These are phyloP conservation scores for Anastatus disparis DNA, from an alignment of 1,140 invertebrate species.

Conservation along the genomic window DNA sequence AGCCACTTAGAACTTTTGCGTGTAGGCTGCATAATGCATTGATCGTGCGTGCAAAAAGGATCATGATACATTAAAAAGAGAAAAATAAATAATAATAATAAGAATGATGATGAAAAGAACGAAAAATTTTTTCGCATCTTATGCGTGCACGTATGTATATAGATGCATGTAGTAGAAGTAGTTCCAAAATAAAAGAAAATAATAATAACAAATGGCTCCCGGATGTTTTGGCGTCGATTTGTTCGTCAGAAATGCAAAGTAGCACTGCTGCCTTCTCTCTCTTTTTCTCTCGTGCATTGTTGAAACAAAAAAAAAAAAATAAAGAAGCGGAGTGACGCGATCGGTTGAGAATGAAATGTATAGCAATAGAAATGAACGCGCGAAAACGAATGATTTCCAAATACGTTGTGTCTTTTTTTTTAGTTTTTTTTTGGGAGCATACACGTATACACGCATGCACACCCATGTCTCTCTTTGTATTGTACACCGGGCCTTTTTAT, in stretches of 20 bases:
- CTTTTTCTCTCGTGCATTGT: too few relatives aligned
- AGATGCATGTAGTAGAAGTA: background rate
- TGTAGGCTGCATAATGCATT: constrained; percentile 31
- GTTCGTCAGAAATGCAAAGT: constrained; percentile 25
- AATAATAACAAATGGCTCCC: constrained; percentile 24
- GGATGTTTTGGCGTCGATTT: constrained; percentile 30
- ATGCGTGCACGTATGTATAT: too few relatives aligned
- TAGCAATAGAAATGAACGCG: too few relatives aligned
- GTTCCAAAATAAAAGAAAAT: too few relatives aligned
- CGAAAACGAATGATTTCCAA: constrained; percentile 26
- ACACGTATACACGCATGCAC: too few relatives aligned
- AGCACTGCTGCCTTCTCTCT: too few relatives aligned
- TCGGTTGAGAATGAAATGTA: constrained; percentile 18
- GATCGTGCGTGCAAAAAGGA: constrained; percentile 1
- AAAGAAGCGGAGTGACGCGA: constrained; percentile 6
- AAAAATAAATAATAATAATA: too few relatives aligned
- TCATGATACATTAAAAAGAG: constrained; percentile 2
- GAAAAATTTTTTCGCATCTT: too few relatives aligned
- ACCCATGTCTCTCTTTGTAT: too few relatives aligned
- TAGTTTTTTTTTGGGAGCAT: background rate
- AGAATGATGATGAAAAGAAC: too few relatives aligned
- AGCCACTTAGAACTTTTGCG: constrained; percentile 56
- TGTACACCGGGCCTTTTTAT: too few relatives aligned
- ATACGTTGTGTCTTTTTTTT: background rate
- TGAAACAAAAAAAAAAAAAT: background rate